Base-by-base conservation (phyloP, 2,113 vertebrate genomes). In the Damaliscus lunatus region DNA sequence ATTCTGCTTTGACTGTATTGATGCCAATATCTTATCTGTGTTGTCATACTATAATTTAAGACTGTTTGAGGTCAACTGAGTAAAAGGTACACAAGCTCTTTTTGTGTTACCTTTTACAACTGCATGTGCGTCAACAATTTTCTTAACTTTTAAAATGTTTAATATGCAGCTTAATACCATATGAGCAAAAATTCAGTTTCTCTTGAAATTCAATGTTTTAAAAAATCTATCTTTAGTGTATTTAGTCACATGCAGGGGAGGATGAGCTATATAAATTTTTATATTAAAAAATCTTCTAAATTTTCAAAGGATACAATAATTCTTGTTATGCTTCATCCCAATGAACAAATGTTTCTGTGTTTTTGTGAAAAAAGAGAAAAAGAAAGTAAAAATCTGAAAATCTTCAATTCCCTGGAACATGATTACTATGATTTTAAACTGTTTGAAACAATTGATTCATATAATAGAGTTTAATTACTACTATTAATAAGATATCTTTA, bases 361-460 rank as follows among this genome's bases (percentile, higher is more conserved):
- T 92, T 64, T 81, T 83, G 84, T 59, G 33, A 1, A 3, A 7
- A 15, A 60, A 60, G 25, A 74, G 59, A 86, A 15, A 64, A 48
- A 67, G 4, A 74, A 74, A 81, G 7, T 71, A 2, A 23, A 82
- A 59, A 59, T 77, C 14, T 59, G 6, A 12, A 88, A 43, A 86
- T 55, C 23, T 78, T 92, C 10, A 91, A 23, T 19, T 93, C 3
- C 6, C 15, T 52, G 33, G 16, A 57, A 71, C 21, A 60, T 85
- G 48, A 91, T 91, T 96, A 81, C 33, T 62, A 50, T 59, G 40
- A 77, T 95, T 93, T 97, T 60, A 92, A 93, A 74, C 59, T 48
- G 4, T 84, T 71, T 52, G 60, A 96, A 97, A 92, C 40, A 33
- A 94, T 40, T 91, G n/a, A 80, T 60, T 96, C 23, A 82, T 52